A percentile compares a stretch with the other conserved stretches of the same genome.
Evolutionary conservation across 64 coral and sea anemone species (phyloP).

Genomic region (Montipora sp.): DNA sequence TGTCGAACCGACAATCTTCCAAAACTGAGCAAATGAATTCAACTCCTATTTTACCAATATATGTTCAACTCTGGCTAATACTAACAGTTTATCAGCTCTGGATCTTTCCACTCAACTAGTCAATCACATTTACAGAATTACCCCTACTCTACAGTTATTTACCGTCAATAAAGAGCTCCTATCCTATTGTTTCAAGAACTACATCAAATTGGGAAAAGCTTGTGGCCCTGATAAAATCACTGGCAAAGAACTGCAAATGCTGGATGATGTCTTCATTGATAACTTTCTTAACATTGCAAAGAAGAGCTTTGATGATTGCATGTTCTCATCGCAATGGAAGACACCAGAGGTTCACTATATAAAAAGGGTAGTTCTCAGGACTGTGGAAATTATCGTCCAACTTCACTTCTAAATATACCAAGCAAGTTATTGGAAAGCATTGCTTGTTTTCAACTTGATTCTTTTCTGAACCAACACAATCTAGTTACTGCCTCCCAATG

Average conservation of each 20-base stretch:
- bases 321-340: not conserved
- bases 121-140: no score
- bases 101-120: not conserved
- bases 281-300: not conserved
- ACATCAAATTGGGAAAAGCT: no score
- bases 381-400: slow-evolving; percentile 23
- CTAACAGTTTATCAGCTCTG: not conserved
- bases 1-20: not conserved
- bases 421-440: slow-evolving; percentile 11
- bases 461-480: not conserved
- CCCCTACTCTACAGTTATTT: no score
- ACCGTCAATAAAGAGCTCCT: not conserved
- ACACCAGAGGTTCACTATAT: not conserved
- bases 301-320: slow-evolving; percentile 1
- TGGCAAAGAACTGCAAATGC: not conserved
- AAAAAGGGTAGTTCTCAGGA: not conserved
- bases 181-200: not conserved
- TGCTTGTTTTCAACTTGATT: slow-evolving; percentile 24
- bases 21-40: slow-evolving; percentile 37
- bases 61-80: slow-evolving; percentile 38
- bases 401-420: slow-evolving; percentile 8
- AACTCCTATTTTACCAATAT: slow-evolving; percentile 60
- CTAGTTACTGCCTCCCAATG: not conserved
- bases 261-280: not conserved
- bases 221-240: no score